Conservation (phyloP, 2,113 vertebrate species). For the Ciconia boyciana region DNA sequence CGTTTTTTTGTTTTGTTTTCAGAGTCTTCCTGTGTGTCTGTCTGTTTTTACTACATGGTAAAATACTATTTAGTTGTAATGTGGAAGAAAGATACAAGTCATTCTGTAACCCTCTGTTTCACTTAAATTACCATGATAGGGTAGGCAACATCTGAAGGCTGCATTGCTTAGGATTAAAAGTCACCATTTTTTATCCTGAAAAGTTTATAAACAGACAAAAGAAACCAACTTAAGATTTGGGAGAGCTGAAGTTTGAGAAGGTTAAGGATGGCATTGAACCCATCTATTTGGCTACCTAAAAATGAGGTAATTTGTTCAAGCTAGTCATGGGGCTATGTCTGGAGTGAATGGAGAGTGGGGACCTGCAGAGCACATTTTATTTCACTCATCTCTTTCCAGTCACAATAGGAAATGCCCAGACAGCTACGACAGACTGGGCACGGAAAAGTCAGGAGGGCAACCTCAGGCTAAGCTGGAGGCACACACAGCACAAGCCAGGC, state of each 20-base stretch:
- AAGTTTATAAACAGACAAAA: background rate
- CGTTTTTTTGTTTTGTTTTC: background rate
- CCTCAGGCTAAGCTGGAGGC: background rate
- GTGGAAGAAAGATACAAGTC: background rate
- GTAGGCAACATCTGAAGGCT: background rate
- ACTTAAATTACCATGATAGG: background rate
- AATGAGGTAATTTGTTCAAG: background rate
- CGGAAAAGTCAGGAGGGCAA: background rate
- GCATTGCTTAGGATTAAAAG: background rate
- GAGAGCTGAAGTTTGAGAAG: background rate
- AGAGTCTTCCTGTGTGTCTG: background rate
- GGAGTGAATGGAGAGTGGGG: background rate
- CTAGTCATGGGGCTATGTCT: background rate
- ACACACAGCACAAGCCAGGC: background rate
- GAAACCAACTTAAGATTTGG: background rate
- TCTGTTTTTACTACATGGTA: background rate
- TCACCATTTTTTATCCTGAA: background rate
- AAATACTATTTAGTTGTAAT: conserved; percentile 30
- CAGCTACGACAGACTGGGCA: background rate
- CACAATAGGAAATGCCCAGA: background rate
- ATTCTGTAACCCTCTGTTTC: background rate
- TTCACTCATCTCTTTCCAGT: background rate
- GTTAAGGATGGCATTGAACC: background rate
- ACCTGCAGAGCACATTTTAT: background rate
- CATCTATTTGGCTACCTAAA: background rate